Percentiles rank a stretch among this genome's conserved stretches.
Conservation (phyloP, 2,113 vertebrate species). For the Phalacrocorax pelagicus region DNA sequence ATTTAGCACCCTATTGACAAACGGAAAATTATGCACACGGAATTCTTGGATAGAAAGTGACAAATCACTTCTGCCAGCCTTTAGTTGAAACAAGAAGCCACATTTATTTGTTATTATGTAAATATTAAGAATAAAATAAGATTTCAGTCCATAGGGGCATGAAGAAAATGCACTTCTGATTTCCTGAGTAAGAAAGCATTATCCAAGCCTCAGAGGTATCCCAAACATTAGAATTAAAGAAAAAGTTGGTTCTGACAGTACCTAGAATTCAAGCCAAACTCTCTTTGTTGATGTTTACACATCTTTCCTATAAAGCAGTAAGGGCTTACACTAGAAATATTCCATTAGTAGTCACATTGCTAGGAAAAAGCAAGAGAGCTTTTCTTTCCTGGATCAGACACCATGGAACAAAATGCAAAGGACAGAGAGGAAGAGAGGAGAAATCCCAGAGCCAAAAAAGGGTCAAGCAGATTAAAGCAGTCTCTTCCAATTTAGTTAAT, state of each 20-base stretch:
- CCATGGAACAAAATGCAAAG: neutral
- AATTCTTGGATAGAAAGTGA: neutral
- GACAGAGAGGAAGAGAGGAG: neutral
- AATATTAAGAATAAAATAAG: neutral
- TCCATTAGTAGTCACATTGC: neutral
- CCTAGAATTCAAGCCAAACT: neutral
- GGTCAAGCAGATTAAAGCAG: neutral
- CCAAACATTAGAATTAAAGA: neutral
- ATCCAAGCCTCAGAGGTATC: neutral
- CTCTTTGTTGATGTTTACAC: neutral
- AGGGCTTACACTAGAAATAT: neutral
- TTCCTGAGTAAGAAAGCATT: neutral
- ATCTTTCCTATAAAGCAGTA: neutral
- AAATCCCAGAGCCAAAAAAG: neutral
- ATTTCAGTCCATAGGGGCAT: neutral
- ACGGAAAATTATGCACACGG: neutral
- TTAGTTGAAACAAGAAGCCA: neutral
- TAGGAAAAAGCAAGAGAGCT: neutral
- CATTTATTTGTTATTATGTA: neutral
- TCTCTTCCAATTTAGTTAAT: neutral
- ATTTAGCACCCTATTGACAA: neutral
- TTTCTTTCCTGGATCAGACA: neutral
- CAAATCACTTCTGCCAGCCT: neutral
- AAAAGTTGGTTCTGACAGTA: neutral
- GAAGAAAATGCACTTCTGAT: neutral